phyloP scores from a whole-genome alignment of 64 coral and sea anemone species.

The Pocillopora verrucosa region DNA sequence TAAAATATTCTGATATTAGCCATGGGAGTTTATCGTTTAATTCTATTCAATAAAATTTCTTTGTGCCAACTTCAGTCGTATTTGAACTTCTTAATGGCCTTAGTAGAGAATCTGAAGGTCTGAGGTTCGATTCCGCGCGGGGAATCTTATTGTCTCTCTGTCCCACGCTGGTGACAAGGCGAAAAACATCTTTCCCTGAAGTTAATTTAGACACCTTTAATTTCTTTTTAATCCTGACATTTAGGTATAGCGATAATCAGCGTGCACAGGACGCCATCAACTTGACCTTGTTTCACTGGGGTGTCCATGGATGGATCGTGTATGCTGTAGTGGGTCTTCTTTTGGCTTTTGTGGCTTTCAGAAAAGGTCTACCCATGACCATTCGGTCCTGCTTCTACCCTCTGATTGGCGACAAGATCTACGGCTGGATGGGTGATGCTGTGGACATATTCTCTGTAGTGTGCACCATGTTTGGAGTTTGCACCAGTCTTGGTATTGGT shows the following conservation, averaged over 20 bases:
- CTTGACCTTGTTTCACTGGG: conserved; percentile 65
- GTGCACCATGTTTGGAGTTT: conserved; percentile 76
- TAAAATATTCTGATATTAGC: too few relatives aligned
- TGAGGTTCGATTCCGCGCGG: too few relatives aligned
- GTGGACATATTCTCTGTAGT: conserved; percentile 77
- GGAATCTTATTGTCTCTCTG: too few relatives aligned
- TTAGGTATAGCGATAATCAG: conserved; percentile 58
- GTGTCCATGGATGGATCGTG: conserved; percentile 58
- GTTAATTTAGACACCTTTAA: not conserved
- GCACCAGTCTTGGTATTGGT: conserved; percentile 76
- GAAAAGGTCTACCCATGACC: conserved; percentile 64
- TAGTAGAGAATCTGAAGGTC: too few relatives aligned
- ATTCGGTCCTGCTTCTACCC: conserved; percentile 66
- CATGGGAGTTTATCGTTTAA: too few relatives aligned
- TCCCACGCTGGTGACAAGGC: too few relatives aligned
- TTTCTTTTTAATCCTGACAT: not conserved
- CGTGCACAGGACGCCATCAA: conserved; percentile 60
- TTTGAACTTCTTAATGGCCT: too few relatives aligned
- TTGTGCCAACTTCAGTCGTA: too few relatives aligned
- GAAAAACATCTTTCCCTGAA: too few relatives aligned
- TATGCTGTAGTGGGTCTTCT: conserved; percentile 58
- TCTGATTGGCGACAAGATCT: conserved; percentile 70
- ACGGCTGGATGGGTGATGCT: conserved; percentile 58
- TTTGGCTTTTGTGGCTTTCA: conserved; percentile 46
- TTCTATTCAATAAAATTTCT: too few relatives aligned